phyloP scores from a whole-genome alignment of 2,888 invertebrate genomes.

The Eristalinus aeneus region DNA sequence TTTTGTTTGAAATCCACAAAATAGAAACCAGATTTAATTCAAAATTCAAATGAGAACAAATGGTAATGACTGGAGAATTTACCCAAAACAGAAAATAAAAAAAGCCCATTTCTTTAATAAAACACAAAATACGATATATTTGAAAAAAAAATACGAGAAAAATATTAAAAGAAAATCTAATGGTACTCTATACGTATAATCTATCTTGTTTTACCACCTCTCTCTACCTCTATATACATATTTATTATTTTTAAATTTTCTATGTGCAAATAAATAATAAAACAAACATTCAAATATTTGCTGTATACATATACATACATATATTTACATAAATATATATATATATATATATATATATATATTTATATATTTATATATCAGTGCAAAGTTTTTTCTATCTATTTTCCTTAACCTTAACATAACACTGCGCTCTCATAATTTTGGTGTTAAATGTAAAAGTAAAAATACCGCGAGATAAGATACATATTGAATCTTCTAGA shows the following conservation, averaged over 20 bases:
- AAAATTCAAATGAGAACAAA: slow-evolving; percentile 71
- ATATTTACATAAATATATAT: slow-evolving; percentile 16
- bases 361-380: background rate
- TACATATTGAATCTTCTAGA: slow-evolving; percentile 29
- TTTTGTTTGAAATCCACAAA: slow-evolving; percentile 36
- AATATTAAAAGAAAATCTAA: slow-evolving; percentile 68
- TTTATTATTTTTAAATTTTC: slow-evolving; percentile 55
- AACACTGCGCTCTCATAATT: slow-evolving; percentile 52
- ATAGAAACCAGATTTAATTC: slow-evolving; percentile 41
- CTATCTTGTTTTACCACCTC: slow-evolving; percentile 62
- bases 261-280: slow-evolving; percentile 41
- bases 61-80: slow-evolving; percentile 81
- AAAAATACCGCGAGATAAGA: background rate
- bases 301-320: slow-evolving; percentile 40
- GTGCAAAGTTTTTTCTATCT: slow-evolving; percentile 31
- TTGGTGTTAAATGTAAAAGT: slow-evolving; percentile 56
- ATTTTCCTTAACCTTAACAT: slow-evolving; percentile 52
- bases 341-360: slow-evolving; percentile 7
- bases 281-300: slow-evolving; percentile 36
- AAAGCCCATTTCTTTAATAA: slow-evolving; percentile 64
- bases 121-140: background rate
- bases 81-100: slow-evolving; percentile 62
- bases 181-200: slow-evolving; percentile 64
- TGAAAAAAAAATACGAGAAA: slow-evolving; percentile 52
- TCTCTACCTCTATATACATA: slow-evolving; percentile 60